These are phyloP conservation scores for Tragelaphus imberbis DNA, from an alignment of 2,113 vertebrate genomes.

Conservation along the genomic window DNA sequence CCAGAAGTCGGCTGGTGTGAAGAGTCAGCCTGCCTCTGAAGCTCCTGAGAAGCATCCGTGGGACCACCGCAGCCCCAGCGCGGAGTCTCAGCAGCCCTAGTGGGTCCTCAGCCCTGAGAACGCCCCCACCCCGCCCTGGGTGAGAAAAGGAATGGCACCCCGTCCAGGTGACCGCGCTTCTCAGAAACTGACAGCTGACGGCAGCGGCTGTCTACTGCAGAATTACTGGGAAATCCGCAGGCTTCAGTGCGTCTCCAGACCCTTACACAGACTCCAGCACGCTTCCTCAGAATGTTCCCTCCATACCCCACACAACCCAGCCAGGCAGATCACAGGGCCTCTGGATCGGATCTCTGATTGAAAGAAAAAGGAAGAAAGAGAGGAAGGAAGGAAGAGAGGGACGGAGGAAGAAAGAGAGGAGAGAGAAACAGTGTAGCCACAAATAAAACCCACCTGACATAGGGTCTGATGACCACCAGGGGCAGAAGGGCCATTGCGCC, in stretches of 20 bases:
- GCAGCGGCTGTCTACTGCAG: slow-evolving; percentile 29
- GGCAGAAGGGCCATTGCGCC: neutral
- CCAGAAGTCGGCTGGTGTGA: neutral
- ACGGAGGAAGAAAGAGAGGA: neutral
- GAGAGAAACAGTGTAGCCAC: neutral
- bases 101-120: neutral
- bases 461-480: neutral
- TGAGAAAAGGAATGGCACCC: neutral
- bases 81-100: neutral
- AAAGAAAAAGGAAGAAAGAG: neutral
- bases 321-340: neutral
- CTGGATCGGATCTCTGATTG: neutral
- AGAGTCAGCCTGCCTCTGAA: neutral
- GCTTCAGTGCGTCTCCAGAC: neutral
- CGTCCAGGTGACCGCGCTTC: neutral
- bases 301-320: neutral
- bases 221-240: slow-evolving; percentile 41
- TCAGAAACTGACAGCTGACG: slow-evolving; percentile 52
- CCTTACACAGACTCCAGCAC: neutral
- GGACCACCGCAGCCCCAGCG: fast-evolving
- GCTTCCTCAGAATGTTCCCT: neutral
- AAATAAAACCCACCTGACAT: neutral
- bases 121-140: neutral
- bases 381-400: neutral
- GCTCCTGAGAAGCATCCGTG: fast-evolving